phyloP scores from a whole-genome alignment of 2,888 invertebrate genomes.

The Rosalia funebris region DNA sequence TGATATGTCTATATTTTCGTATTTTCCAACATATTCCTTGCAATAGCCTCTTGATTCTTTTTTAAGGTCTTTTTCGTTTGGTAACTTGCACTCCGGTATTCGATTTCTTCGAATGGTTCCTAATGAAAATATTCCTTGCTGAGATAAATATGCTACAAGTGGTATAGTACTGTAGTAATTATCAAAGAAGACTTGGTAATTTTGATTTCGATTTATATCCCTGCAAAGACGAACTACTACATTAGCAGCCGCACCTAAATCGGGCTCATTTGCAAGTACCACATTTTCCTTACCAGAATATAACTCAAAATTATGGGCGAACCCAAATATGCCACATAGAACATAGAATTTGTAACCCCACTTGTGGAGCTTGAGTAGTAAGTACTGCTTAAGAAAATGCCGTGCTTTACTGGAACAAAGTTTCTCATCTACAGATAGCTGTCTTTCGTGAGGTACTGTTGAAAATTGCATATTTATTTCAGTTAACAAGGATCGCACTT shows the following conservation, averaged over 20 bases:
- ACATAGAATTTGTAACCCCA: constrained; percentile 2
- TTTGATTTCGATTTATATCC: too few species aligned
- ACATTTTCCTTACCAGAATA: too few species aligned
- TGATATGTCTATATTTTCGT: too few species aligned
- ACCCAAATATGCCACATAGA: constrained; percentile 1
- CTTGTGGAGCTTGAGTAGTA: background rate
- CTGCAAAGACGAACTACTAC: too few species aligned
- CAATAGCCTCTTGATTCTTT: too few species aligned
- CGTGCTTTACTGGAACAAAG: background rate
- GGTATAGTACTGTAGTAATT: constrained; percentile 26
- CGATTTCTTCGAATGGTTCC: constrained; percentile 53
- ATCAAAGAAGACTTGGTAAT: background rate
- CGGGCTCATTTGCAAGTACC: too few species aligned
- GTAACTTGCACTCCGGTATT: constrained; percentile 53
- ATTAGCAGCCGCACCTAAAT: too few species aligned
- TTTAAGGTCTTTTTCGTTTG: constrained; percentile 46
- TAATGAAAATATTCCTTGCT: constrained; percentile 49
- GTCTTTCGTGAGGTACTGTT: background rate
- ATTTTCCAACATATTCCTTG: too few species aligned
- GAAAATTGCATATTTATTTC: too few species aligned
- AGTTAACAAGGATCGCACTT: too few species aligned
- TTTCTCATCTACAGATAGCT: background rate
- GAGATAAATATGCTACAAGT: constrained; percentile 46
- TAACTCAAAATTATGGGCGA: background rate
- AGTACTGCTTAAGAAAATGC: background rate